Evolutionary conservation across 1,140 invertebrate genomes (phyloP).

Genomic region (Drosophila busckii): DNA sequence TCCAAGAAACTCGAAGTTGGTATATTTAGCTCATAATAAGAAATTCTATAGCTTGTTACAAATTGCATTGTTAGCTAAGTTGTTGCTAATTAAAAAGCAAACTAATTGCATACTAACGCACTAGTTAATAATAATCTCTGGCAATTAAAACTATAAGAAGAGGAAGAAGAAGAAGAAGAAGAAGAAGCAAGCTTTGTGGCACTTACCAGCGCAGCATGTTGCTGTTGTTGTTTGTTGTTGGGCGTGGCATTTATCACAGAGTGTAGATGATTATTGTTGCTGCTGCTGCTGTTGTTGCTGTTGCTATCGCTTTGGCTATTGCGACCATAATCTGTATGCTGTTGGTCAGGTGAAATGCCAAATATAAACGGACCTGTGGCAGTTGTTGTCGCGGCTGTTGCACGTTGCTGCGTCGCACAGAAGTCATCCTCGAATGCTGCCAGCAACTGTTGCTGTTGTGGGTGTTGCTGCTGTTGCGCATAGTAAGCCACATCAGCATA

Average conservation of each 20-base stretch:
- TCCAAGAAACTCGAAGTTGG: too few species aligned
- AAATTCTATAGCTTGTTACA: too few species aligned
- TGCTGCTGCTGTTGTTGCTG: conserved; percentile 1
- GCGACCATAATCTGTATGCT: conserved; percentile 45
- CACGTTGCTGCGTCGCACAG: conserved; percentile 49
- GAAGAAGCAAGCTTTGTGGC: too few species aligned
- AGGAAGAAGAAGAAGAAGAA: background rate
- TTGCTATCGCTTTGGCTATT: conserved; percentile 20
- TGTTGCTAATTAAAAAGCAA: too few species aligned
- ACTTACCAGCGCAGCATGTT: conserved; percentile 27
- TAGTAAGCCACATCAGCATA: conserved; percentile 13
- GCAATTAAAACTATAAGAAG: background rate
- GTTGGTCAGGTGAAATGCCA: conserved; percentile 56
- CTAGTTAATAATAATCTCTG: too few species aligned
- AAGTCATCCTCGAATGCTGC: conserved; percentile 67
- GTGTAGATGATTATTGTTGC: conserved; percentile 23
- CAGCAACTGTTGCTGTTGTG: conserved; percentile 1
- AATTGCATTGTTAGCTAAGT: too few species aligned
- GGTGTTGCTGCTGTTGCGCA: conserved; percentile 4
- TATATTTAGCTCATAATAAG: too few species aligned
- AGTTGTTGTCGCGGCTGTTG: background rate
- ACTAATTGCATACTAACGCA: too few species aligned
- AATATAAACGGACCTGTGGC: conserved; percentile 62
- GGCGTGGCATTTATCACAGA: conserved; percentile 27
- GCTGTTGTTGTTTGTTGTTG: conserved; percentile 2